Conservation (phyloP, 2,113 vertebrate species). For the Entosphenus tridentatus region DNA sequence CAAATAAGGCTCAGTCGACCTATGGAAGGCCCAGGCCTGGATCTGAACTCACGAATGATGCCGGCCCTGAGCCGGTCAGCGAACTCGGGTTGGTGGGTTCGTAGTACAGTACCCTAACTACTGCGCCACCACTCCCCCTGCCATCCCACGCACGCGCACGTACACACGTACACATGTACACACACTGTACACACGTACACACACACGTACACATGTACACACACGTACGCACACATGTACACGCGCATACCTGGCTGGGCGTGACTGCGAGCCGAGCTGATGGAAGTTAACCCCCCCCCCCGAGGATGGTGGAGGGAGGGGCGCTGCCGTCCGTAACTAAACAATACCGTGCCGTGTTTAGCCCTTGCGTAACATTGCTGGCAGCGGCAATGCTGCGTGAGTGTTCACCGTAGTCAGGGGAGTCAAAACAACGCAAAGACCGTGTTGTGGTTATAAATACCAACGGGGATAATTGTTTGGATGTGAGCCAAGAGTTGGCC, state of each 20-base stretch:
- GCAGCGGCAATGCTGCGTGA: background rate
- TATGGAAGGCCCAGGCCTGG: no score
- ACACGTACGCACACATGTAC: background rate
- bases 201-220: background rate
- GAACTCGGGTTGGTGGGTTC: no score
- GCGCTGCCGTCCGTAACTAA: background rate
- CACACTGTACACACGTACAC: background rate
- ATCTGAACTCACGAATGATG: no score
- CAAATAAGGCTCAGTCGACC: no score
- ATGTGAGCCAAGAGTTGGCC: no score
- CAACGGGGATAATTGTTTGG: no score
- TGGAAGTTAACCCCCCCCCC: background rate
- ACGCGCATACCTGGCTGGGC: background rate
- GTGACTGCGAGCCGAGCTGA: background rate
- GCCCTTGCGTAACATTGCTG: background rate
- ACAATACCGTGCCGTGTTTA: background rate
- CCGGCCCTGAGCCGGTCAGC: no score
- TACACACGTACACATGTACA: background rate
- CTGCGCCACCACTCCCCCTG: no score
- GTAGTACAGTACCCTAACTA: no score
- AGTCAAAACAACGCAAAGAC: no score
- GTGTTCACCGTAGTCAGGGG: background rate
- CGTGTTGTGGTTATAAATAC: no score
- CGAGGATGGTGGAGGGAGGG: background rate
- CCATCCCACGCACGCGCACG: background rate